These are phyloP conservation scores for Paedocypris micromegethes DNA, from an alignment of 2,797 vertebrate species.

Conservation along the genomic window DNA sequence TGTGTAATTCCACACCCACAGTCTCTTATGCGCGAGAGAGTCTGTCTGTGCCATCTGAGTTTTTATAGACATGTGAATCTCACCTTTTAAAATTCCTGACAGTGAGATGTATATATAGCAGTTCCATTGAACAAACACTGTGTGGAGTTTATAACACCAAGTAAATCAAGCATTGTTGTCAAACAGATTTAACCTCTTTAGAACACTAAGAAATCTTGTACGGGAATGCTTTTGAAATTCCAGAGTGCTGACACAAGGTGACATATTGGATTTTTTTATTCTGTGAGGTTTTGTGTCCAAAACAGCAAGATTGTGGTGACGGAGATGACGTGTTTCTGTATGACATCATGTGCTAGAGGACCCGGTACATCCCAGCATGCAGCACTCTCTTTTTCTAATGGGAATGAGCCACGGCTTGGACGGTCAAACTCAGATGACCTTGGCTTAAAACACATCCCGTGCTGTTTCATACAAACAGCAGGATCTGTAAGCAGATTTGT, in stretches of 20 bases:
- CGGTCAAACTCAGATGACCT: conserved; percentile 27
- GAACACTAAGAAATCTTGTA: no score
- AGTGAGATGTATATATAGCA: conserved; percentile 9
- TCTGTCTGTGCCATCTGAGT: conserved; percentile 29
- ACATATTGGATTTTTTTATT: neutral
- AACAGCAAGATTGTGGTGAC: conserved; percentile 9
- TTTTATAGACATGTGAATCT: conserved; percentile 47
- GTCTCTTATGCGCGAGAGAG: conserved; percentile 63
- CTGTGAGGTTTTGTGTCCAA: conserved; percentile 23
- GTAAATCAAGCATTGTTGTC: no score
- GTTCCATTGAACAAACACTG: neutral
- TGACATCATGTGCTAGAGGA: conserved; percentile 34
- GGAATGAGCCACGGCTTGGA: conserved; percentile 20
- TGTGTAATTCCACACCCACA: conserved; percentile 69
- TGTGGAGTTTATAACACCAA: no score
- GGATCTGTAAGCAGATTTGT: conserved; percentile 21
- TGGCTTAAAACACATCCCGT: conserved; percentile 15
- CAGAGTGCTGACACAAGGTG: no score
- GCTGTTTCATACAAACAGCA: conserved; percentile 5
- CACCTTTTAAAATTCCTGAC: conserved; percentile 16
- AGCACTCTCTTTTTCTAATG: conserved; percentile 11
- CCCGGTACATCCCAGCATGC: conserved; percentile 3
- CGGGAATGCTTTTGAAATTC: no score
- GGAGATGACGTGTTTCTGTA: neutral
- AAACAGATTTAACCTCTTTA: no score